Base-by-base conservation (phyloP, 2,113 vertebrate species). In the Clarias magur region DNA sequence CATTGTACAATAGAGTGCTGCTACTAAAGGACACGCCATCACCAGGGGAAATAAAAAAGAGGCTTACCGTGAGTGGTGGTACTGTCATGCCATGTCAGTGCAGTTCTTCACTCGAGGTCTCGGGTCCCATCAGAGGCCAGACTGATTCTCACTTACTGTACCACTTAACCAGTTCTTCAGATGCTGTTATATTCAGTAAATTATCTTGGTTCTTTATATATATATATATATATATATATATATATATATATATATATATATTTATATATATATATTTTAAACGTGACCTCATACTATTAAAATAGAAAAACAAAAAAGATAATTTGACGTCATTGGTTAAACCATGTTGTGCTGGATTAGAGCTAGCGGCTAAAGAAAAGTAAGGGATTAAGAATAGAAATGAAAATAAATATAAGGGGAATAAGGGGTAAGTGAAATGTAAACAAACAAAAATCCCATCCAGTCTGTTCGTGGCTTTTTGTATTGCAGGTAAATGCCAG, bases 381-480 rank as follows among this genome's bases (percentile, higher is more conserved):
- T 10, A 84, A 11, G 38, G 62, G 17, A 73, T 38, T 70, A 15
- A 73, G 27, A 68, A 16, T 2, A 72, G n/a, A 10, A 27, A 11
- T 54, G 11, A 83, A 54, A 48, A 62, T 38, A 67, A 63, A 67
- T 19, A 68, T 53, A 82, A 42, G 6, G n/a, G 57, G 10, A 68
- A 78, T 68, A 53, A 21, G 21, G 48, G n/a, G 38, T 62, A 75
- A 60, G 65, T 72, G 19, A 80, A 56, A 86, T 38, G 54, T 38
- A 34, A 38, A 54, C 59, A 30, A 87, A 83, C 60, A 80, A 75
- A 84, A 83, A 84, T 84, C 85, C 83, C 78, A n/a, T 87, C 85
- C 89, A 89, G 88, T 89, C 83, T 89, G 83, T 80, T 80, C 3
- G 87, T 85, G 89, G 83, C 86, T 54, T 87, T 85, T 60, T 54